Evolutionary conservation across 2,797 vertebrate species (phyloP), one percentile per base, ranked within the genome.

Genomic region (Hylomyscus alleni): DNA sequence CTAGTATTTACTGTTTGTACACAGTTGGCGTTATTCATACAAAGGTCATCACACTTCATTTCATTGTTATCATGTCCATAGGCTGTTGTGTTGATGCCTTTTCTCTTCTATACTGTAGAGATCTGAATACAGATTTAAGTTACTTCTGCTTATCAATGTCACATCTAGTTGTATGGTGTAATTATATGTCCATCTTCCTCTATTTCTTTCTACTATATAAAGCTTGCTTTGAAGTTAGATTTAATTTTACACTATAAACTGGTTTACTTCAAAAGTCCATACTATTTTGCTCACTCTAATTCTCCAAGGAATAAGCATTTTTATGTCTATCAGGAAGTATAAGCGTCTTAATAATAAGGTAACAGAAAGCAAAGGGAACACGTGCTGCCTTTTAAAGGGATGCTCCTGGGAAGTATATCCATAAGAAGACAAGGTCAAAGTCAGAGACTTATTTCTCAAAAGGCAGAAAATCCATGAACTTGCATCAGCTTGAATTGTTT

Each of bases 381-480:
- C 52, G 40, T 87, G 17, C 37, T 73, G 6, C 14, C 34, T 92
- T 90, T 72, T 65, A 47, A 91, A 88, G 52, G 2, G 0, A 56
- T 76, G 50, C 4, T 87, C 22, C 31, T 40, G 19, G 9, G 10
- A 58, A 54, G 60, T 34, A 72, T 26, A 58, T 69, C 3, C 6
- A 76, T 60, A 37, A 60, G 50, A 90, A 75, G 40, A 56, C 31
- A 81, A 77, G 17, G n/a, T 89, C 86, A 94, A 78, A 76, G 91
- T 34, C 40, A 44, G 80, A 89, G 75, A 58, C 0, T 0, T 80
- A 58, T 84, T 24, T 9, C 3, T 26, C n/a, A 89, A 77, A 24
- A 50, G 56, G 1, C 22, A 72, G 24, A 83, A 81, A 81, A 9
- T 1, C 19, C 44, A n/a, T 44, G 22, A 12, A 87, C 54, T 78